Evolutionary conservation across 2,113 vertebrate species (phyloP).

Genomic region (Enhydra lutris): DNA sequence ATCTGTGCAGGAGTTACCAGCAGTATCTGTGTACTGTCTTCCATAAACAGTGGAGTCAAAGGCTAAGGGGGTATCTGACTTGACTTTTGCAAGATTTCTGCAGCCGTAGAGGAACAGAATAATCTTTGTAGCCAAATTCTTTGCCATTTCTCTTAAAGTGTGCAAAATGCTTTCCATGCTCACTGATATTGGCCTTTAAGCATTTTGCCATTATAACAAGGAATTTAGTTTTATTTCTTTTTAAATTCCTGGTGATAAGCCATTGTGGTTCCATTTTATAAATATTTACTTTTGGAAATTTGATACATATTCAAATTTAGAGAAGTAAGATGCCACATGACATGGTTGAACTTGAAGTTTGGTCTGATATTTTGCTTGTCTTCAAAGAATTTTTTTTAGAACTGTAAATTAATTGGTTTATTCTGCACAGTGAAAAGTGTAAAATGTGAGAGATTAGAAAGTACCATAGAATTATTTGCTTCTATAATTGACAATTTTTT

Average conservation of each 20-base stretch:
- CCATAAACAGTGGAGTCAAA: background rate
- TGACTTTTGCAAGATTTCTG: background rate
- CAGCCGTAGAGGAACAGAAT: background rate
- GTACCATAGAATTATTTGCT: background rate
- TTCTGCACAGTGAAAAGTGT: background rate
- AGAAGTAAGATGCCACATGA: background rate
- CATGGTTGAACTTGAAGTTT: background rate
- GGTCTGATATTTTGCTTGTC: background rate
- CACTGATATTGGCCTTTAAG: background rate
- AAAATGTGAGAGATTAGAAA: conserved; percentile 16
- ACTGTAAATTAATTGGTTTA: conserved; percentile 59
- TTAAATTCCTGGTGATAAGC: background rate
- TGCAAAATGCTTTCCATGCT: background rate
- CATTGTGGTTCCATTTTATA: background rate
- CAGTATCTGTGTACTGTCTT: background rate
- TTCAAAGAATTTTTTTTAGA: background rate
- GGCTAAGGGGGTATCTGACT: background rate
- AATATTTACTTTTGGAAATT: background rate
- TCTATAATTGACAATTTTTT: background rate
- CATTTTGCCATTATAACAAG: conserved; percentile 29
- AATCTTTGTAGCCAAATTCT: background rate
- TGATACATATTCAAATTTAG: conserved; percentile 49
- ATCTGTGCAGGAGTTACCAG: background rate
- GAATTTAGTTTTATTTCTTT: background rate
- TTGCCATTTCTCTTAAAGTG: background rate